phyloP scores from a whole-genome alignment of 2,888 invertebrate species.

The Philaethria dido region DNA sequence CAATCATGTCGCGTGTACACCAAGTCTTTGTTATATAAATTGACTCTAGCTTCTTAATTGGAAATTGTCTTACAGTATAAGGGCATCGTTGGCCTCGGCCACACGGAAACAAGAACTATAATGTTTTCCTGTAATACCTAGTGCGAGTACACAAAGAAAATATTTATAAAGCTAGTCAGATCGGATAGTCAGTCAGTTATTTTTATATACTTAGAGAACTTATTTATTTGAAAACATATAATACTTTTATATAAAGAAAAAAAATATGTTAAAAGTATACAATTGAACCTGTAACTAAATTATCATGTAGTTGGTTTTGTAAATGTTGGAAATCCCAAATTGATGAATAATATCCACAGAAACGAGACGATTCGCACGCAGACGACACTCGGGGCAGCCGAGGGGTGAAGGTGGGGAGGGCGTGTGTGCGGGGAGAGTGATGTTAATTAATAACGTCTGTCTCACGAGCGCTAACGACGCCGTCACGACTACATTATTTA shows the following conservation, averaged over 20 bases:
- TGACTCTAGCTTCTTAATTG: slow-evolving; percentile 59
- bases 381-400: slow-evolving; percentile 42
- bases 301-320: not conserved
- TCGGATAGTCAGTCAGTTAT: not conserved
- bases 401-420: slow-evolving; percentile 43
- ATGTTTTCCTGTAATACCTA: slow-evolving; percentile 40
- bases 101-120: slow-evolving; percentile 34
- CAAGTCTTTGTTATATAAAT: slow-evolving; percentile 75
- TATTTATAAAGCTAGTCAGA: not conserved
- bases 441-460: slow-evolving; percentile 83
- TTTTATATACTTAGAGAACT: not conserved
- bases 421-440: slow-evolving; percentile 63
- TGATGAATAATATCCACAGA: slow-evolving; percentile 44
- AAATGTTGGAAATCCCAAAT: slow-evolving; percentile 38
- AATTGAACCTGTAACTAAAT: not conserved
- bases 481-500: slow-evolving; percentile 82
- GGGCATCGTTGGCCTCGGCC: slow-evolving; percentile 26
- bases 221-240: too few relatives aligned
- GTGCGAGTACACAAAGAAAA: not conserved
- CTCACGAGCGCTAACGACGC: slow-evolving; percentile 79
- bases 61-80: slow-evolving; percentile 46
- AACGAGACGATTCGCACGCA: slow-evolving; percentile 42
- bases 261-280: not conserved
- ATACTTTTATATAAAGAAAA: not conserved
- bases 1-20: slow-evolving; percentile 57